A percentile compares a stretch with the other conserved stretches of the same genome.
phyloP scores from a whole-genome alignment of 2,888 invertebrate species.

The Caenorhabditis plicata region DNA sequence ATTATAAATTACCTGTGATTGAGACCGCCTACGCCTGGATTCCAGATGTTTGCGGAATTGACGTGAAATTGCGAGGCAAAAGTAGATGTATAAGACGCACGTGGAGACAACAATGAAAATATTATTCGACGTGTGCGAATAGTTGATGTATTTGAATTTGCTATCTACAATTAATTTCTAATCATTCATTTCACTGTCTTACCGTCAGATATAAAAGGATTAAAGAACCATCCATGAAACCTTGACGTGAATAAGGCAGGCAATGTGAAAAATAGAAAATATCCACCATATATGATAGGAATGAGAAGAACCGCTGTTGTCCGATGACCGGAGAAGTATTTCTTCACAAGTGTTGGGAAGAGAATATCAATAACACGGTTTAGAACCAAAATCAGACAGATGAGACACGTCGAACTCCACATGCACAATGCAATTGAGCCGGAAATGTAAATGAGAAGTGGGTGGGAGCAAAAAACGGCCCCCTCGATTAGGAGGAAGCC shows the following conservation, averaged over 20 bases:
- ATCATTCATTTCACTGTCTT: background rate
- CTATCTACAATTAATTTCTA: background rate
- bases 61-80: background rate
- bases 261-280: background rate
- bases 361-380: background rate
- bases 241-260: background rate
- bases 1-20: no score
- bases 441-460: background rate
- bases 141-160: background rate
- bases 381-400: background rate
- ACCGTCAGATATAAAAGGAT: background rate
- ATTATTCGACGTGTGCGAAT: background rate
- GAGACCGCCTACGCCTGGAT: no score
- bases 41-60: no score
- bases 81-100: background rate
- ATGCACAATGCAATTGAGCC: background rate
- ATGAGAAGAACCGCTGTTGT: background rate
- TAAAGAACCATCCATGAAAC: background rate
- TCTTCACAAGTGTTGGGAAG: background rate
- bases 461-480: background rate
- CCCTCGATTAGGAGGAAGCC: background rate
- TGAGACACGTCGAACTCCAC: background rate
- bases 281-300: background rate
- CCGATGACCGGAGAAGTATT: background rate
- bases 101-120: background rate